These are phyloP conservation scores for Lytechinus variegatus DNA, from an alignment of 35 echinoderm and acorn worm species.

Conservation along the genomic window DNA sequence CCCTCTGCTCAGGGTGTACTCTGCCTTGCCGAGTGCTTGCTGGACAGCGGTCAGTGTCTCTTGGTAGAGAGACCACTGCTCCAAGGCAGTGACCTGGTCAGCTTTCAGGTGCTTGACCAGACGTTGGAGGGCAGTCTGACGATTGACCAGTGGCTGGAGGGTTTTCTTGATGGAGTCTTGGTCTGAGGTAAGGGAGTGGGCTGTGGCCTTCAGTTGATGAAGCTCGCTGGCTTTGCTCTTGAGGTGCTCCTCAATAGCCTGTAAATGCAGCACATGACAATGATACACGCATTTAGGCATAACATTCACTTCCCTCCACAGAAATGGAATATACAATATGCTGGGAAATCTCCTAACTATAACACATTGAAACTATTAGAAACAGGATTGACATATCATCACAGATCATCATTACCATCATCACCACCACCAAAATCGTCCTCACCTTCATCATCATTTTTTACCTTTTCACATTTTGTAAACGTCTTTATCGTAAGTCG, in stretches of 20 bases:
- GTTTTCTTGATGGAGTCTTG: constrained; percentile 56
- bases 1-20: constrained; percentile 84
- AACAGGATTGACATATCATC: too few relatives aligned
- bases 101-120: constrained; percentile 62
- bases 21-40: constrained; percentile 81
- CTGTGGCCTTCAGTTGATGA: constrained; percentile 57
- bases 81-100: constrained; percentile 64
- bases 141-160: constrained; percentile 54
- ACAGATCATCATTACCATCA: too few relatives aligned
- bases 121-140: constrained; percentile 48
- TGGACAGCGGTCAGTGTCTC: constrained; percentile 73
- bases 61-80: constrained; percentile 83
- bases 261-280: not conserved
- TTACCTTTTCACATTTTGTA: too few relatives aligned
- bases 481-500: too few relatives aligned
- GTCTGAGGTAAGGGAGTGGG: constrained; percentile 65
- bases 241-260: constrained; percentile 72
- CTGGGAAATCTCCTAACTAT: not conserved
- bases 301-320: not conserved
- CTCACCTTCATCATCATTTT: too few relatives aligned
- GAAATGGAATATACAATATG: not conserved
- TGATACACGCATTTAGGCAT: not conserved
- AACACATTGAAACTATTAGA: not conserved
- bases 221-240: constrained; percentile 74
- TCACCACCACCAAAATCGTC: too few relatives aligned